phyloP scores from a whole-genome alignment of 2,113 vertebrate species.

The Hyperopisus bebe region DNA sequence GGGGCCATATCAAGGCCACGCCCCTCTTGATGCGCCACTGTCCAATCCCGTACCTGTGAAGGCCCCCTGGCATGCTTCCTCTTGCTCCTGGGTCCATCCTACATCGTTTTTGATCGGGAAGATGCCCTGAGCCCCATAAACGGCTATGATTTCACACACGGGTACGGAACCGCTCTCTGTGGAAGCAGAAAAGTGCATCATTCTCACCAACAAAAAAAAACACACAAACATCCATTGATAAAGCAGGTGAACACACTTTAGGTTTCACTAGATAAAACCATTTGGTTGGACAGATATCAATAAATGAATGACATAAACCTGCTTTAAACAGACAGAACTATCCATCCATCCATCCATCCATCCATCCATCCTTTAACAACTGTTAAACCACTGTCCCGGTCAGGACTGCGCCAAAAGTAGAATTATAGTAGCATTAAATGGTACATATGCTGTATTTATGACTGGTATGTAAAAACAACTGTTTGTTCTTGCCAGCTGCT shows the following conservation, averaged over 20 bases:
- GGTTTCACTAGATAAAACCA: not conserved
- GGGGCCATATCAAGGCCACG: not conserved
- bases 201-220: not conserved
- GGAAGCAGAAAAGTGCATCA: constrained; percentile 27
- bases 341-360: not conserved
- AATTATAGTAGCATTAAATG: not conserved
- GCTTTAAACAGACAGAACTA: not conserved
- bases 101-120: constrained; percentile 42
- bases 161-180: constrained; percentile 57
- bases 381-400: not conserved
- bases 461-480: not conserved
- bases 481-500: not conserved
- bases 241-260: not conserved
- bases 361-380: not conserved
- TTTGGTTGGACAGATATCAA: not conserved
- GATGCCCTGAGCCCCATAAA: constrained; percentile 57
- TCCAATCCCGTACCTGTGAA: constrained; percentile 74
- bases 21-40: not conserved
- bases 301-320: not conserved
- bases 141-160: constrained; percentile 74
- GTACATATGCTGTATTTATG: not conserved
- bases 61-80: constrained; percentile 41
- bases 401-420: not conserved
- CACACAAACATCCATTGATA: not conserved
- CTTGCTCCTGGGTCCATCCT: constrained; percentile 54